phyloP scores from a whole-genome alignment of 2,113 vertebrate genomes.

The Prionailurus viverrinus region DNA sequence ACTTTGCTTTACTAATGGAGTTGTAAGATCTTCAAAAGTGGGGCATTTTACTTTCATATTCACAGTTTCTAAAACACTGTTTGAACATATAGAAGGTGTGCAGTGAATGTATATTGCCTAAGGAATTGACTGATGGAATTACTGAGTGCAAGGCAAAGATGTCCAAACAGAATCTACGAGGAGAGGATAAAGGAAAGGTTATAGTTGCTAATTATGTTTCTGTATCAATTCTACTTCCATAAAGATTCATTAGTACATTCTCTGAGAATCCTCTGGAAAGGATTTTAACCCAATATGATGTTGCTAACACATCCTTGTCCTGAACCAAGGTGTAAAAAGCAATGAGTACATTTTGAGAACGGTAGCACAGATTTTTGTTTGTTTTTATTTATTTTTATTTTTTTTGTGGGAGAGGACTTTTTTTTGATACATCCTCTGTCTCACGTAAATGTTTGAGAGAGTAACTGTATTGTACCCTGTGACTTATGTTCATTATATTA shows the following conservation, averaged over 20 bases:
- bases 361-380: too few species aligned
- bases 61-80: neutral
- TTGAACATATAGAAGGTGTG: neutral
- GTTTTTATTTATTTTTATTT: neutral
- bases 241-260: neutral
- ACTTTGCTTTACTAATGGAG: neutral
- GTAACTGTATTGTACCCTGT: neutral
- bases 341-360: neutral
- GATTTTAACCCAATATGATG: neutral
- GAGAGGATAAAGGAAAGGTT: neutral
- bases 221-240: neutral
- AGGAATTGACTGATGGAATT: neutral
- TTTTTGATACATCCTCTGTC: neutral
- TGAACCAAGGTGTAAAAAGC: neutral
- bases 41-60: neutral
- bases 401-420: neutral
- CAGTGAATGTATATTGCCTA: neutral
- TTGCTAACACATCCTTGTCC: neutral
- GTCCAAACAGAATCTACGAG: neutral
- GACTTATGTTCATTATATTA: neutral
- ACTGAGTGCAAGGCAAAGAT: neutral
- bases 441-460: neutral
- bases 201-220: neutral
- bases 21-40: neutral
- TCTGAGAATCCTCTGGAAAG: neutral